These are phyloP conservation scores for Tychaedon coryphoeus DNA, from an alignment of 2,113 vertebrate species.

Conservation along the genomic window DNA sequence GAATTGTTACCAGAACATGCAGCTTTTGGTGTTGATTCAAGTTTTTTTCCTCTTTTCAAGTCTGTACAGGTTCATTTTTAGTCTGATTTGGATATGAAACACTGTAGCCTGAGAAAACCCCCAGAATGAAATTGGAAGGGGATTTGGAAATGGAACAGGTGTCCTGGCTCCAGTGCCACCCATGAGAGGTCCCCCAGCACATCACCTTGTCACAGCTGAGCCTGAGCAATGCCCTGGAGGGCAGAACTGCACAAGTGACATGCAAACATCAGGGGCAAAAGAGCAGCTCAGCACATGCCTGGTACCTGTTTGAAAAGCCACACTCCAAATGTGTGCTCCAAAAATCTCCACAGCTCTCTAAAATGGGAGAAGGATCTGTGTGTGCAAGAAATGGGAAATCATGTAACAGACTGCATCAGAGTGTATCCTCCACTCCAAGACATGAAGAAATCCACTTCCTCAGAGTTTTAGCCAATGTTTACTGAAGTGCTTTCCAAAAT, in stretches of 20 bases:
- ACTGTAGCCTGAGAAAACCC: not conserved
- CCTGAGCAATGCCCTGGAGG: not conserved
- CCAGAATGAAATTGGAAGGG: fast-evolving
- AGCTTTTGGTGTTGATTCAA: not conserved
- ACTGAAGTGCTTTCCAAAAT: not conserved
- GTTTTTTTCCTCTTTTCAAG: not conserved
- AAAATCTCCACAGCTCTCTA: not conserved
- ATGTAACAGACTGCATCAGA: not conserved
- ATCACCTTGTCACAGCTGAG: not conserved
- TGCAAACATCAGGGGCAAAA: not conserved
- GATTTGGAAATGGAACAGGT: not conserved
- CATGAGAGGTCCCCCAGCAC: not conserved
- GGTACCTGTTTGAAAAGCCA: not conserved
- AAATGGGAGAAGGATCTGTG: not conserved
- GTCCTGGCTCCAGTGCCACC: not conserved
- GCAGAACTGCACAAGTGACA: not conserved
- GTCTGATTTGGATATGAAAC: not conserved
- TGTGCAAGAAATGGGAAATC: not conserved
- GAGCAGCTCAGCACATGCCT: not conserved
- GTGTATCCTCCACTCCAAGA: not conserved
- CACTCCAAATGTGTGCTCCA: not conserved
- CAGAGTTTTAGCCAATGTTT: not conserved
- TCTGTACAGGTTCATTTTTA: not conserved
- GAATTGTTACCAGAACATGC: not conserved
- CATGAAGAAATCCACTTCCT: not conserved